Evolutionary conservation across 2,113 vertebrate species (phyloP), one percentile per base, ranked within the genome.

Genomic region (Alligator mississippiensis): DNA sequence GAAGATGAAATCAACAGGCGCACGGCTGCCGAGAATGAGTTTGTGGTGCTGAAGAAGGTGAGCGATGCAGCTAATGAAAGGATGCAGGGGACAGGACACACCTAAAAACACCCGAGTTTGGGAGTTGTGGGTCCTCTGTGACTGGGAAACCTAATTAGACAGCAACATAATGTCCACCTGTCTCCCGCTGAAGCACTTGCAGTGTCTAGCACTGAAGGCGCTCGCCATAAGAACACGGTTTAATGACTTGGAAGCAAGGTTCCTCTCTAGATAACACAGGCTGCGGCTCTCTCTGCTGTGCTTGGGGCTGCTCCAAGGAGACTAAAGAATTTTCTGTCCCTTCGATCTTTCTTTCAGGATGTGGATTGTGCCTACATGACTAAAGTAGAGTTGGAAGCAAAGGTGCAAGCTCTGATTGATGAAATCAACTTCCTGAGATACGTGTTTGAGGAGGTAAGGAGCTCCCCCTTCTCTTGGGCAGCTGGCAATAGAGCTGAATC

Each of bases 21-120:
- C 62, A 98, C 98, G 0, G 74, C 93, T 28, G 98, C 98, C 5
- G 99, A 99, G 96, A 99, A 99, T 1, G 98, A 99, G n/a, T 99
- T 99, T 87, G 99, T 99, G 97, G 98, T 99, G 92, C 95, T 99
- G 34, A 99, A 99, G 97, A 99, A 99, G 98, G 99, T 99, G 95
- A 97, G 93, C 88, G 80, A 55, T 3, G 1, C 0, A 34, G 18
- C 3, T 14, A 24, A 13, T 3, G 11, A 68, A 74, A 38, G 0
- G 4, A 38, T 9, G 34, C 34, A 34, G 34, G 34, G 34, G 34
- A 34, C 34, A 34, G 34, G 34, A 34, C 34, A 34, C 0, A 34
- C 34, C 34, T 2, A 7, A 47, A 12, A 25, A 27, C 5, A 5
- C 6, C 21, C 60, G 59, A 27, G 66, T 62, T 76, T 27, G 2